phyloP scores from a whole-genome alignment of 2,888 invertebrate species.

The Drosophila setosimentum region DNA sequence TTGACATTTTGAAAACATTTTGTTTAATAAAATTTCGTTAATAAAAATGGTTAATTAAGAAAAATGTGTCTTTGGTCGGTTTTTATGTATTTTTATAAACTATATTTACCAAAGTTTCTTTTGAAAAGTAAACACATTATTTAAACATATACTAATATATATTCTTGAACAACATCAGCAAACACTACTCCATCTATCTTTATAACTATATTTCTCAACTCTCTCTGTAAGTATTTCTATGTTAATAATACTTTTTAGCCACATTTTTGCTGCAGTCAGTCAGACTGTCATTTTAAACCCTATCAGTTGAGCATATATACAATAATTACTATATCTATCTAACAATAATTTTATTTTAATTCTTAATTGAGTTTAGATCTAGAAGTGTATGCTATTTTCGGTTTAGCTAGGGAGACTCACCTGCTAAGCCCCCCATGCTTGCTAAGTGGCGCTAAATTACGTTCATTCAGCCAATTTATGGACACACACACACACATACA shows the following conservation, averaged over 20 bases:
- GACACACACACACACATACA: slow-evolving; percentile 27
- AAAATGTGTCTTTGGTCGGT: not conserved
- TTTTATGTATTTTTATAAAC: not conserved
- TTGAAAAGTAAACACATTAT: not conserved
- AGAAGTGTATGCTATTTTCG: not conserved
- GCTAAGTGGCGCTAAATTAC: slow-evolving; percentile 65
- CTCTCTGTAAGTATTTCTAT: no score
- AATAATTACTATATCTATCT: not conserved
- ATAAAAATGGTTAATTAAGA: no score
- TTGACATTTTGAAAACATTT: not conserved
- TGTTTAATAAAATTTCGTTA: not conserved
- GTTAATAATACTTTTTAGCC: not conserved
- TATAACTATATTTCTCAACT: no score
- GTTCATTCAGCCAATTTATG: slow-evolving; percentile 50
- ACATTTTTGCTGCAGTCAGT: not conserved
- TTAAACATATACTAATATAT: no score
- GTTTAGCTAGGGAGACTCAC: not conserved
- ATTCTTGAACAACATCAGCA: no score
- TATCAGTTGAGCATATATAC: not conserved
- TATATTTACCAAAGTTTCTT: no score
- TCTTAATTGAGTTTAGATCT: not conserved
- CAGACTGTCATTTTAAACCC: not conserved
- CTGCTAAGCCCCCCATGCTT: slow-evolving; percentile 5
- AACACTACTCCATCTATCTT: no score
- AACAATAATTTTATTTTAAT: not conserved